Evolutionary conservation across 37 sponge, comb jelly and placozoan genomes (phyloP).

Genomic region (Amphimedon queenslandica): DNA sequence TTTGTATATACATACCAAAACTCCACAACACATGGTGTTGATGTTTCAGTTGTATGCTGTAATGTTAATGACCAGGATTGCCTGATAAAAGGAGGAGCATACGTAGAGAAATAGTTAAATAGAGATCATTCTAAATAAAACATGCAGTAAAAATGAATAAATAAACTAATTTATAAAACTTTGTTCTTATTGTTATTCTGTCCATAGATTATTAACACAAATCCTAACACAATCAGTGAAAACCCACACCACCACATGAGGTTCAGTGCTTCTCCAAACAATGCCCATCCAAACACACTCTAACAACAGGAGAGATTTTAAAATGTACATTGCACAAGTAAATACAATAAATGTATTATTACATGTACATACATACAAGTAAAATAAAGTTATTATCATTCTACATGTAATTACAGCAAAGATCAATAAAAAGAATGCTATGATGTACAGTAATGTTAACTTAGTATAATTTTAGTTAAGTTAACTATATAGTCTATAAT

Average conservation of each 20-base stretch:
- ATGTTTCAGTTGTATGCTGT: too few species aligned
- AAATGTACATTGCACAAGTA: too few species aligned
- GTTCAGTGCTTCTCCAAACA: slow-evolving; percentile 66
- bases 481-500: too few species aligned
- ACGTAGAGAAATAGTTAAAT: too few species aligned
- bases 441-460: too few species aligned
- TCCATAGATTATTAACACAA: slow-evolving; percentile 55
- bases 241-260: slow-evolving; percentile 81
- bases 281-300: slow-evolving; percentile 55
- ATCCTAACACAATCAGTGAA: slow-evolving; percentile 54
- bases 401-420: background rate
- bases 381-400: background rate
- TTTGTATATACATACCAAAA: too few species aligned
- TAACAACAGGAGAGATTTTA: slow-evolving; percentile 17
- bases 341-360: background rate
- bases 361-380: background rate
- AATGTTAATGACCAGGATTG: background rate
- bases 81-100: too few species aligned
- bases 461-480: too few species aligned
- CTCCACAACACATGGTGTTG: background rate
- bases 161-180: too few species aligned
- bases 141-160: too few species aligned
- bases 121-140: too few species aligned
- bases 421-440: too few species aligned
- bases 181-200: background rate